Evolutionary conservation across 2,113 vertebrate genomes (phyloP).

Genomic region (Anas platyrhynchos): DNA sequence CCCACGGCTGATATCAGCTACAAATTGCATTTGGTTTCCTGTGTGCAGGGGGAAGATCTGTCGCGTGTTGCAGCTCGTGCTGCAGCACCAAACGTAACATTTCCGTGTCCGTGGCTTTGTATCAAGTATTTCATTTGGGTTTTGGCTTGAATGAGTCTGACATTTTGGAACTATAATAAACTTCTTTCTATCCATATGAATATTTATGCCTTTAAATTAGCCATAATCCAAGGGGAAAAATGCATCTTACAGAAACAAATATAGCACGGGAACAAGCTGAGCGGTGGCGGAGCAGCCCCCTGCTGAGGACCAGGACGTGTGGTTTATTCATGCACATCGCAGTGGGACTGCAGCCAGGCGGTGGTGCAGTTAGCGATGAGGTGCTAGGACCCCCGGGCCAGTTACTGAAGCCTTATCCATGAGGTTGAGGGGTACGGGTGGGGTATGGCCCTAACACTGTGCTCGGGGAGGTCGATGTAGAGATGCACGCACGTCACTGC

Average conservation of each 20-base stretch:
- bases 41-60: rapidly evolving
- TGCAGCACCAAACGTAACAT: neutral
- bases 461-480: neutral
- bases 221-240: neutral
- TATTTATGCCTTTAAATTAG: neutral
- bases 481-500: rapidly evolving
- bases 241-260: neutral
- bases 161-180: neutral
- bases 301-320: neutral
- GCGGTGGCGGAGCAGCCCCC: neutral
- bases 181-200: neutral
- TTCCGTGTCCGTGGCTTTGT: neutral
- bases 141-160: neutral
- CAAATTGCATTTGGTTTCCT: neutral
- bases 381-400: neutral
- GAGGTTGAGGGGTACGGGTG: rapidly evolving
- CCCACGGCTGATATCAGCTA: neutral
- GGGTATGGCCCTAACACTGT: neutral
- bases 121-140: neutral
- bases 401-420: neutral
- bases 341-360: rapidly evolving
- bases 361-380: neutral
- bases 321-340: neutral
- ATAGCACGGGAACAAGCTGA: neutral
- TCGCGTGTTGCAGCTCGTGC: neutral